Evolutionary conservation across 2,888 invertebrate species (phyloP), one percentile per base, ranked within the genome.

Genomic region (Agelastica alni): DNA sequence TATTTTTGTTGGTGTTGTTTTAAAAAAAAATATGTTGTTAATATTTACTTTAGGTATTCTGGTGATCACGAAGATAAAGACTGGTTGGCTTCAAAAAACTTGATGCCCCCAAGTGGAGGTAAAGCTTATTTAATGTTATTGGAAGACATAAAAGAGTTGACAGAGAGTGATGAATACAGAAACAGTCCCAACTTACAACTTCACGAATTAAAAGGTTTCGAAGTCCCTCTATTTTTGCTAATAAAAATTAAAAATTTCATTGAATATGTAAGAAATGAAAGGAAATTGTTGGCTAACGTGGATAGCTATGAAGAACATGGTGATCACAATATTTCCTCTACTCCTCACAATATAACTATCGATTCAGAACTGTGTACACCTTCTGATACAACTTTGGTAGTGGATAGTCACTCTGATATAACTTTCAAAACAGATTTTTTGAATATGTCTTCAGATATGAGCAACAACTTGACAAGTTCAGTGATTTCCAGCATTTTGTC

Each of bases 31-130:
- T 26, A 26, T 2, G 9, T 10, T 36, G 36, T 34, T n/a, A 37
- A 9, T 22, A 28, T 18, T 20, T 20, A 39, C 46, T 56, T 5
- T 13, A 60, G 59, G 26, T 91, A 91, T 74, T 86, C 87, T 14
- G 89, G 89, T 3, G 91, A 91, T 69, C 85, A 85, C 45, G 87
- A 88, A 58, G 91, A 91, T 70, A 89, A 90, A 70, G 88, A 89
- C 68, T 91, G 90, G 90, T 80, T 91, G 44, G 84, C 87, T 34
- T 86, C 85, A 58, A 86, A 88, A 66, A 87, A 87, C 68, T 77
- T 88, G 56, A 89, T 88, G 76, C 88, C 89, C 56, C 86, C 88
- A 22, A 87, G 88, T 49, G 89, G 89, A 1, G 89, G 89, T 3
- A 88, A 88, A 76, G 89, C 89, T 1, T 90, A 89, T 67, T 83